Evolutionary conservation across 2,888 invertebrate species (phyloP).

Genomic region (Cantharis nigra): DNA sequence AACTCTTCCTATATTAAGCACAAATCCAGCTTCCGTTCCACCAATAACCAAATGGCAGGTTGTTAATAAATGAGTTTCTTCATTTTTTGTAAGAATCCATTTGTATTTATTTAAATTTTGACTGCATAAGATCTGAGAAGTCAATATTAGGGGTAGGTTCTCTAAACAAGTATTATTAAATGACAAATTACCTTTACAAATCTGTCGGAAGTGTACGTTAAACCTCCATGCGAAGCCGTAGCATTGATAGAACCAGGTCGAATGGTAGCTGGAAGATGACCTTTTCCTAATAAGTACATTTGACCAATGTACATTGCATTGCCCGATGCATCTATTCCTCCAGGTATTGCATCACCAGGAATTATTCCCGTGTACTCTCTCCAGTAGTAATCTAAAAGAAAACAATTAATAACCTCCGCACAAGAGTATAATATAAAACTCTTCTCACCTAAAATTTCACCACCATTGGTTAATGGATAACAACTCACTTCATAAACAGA

Average conservation of each 20-base stretch:
- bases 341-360: slow-evolving; percentile 24
- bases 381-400: slow-evolving; percentile 26
- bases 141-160: no score
- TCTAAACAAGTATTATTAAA: no score
- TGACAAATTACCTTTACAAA: slow-evolving; percentile 6
- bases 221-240: neutral
- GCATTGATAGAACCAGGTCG: neutral
- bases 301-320: slow-evolving; percentile 21
- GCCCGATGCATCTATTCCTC: slow-evolving; percentile 12
- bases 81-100: slow-evolving; percentile 17
- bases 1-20: slow-evolving; percentile 19
- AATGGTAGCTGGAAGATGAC: slow-evolving; percentile 19
- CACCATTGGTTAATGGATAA: neutral
- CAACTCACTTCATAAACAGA: no score
- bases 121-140: slow-evolving; percentile 23
- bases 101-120: slow-evolving; percentile 7
- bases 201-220: neutral
- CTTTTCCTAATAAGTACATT: neutral
- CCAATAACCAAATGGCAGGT: slow-evolving; percentile 19
- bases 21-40: slow-evolving; percentile 15
- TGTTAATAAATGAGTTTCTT: slow-evolving; percentile 12
- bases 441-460: neutral
- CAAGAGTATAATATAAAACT: no score
- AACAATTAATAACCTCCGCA: no score
- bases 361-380: slow-evolving; percentile 23